phyloP scores from a whole-genome alignment of 2,888 invertebrate genomes.

The Netelia virgata region DNA sequence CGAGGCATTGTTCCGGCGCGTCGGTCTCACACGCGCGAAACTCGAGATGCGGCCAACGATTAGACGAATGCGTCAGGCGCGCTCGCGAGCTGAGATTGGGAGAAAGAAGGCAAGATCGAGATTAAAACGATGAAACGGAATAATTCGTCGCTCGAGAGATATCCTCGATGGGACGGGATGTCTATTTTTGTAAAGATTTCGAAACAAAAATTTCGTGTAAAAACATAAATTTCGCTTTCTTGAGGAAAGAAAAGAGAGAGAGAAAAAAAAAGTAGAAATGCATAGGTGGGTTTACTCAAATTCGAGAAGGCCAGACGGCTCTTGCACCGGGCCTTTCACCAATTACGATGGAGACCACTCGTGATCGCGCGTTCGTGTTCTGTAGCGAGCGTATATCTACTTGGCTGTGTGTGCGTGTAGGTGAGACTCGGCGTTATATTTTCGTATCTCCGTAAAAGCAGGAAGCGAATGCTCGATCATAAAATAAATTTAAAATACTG shows the following conservation, averaged over 20 bases:
- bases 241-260: conserved; percentile 19
- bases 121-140: background rate
- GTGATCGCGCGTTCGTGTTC: conserved; percentile 18
- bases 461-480: conserved; percentile 12
- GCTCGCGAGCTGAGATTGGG: background rate
- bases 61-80: conserved; percentile 14
- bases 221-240: background rate
- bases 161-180: too few species aligned
- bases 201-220: too few species aligned
- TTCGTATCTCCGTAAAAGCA: conserved; percentile 24
- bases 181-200: too few species aligned
- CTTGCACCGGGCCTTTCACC: conserved; percentile 60
- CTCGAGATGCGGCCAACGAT: conserved; percentile 33
- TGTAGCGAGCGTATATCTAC: background rate
- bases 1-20: conserved; percentile 41
- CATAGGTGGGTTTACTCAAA: conserved; percentile 42
- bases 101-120: conserved; percentile 15
- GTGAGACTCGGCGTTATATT: background rate
- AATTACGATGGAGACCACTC: conserved; percentile 38
- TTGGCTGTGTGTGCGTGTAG: too few species aligned
- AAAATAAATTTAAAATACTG: background rate
- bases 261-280: conserved; percentile 14
- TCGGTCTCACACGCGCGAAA: background rate
- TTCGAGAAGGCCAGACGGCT: conserved; percentile 63
- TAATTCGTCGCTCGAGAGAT: too few species aligned